Evolutionary conservation across 2,888 invertebrate species (phyloP).

Genomic region (Eugnorisma glareosa): DNA sequence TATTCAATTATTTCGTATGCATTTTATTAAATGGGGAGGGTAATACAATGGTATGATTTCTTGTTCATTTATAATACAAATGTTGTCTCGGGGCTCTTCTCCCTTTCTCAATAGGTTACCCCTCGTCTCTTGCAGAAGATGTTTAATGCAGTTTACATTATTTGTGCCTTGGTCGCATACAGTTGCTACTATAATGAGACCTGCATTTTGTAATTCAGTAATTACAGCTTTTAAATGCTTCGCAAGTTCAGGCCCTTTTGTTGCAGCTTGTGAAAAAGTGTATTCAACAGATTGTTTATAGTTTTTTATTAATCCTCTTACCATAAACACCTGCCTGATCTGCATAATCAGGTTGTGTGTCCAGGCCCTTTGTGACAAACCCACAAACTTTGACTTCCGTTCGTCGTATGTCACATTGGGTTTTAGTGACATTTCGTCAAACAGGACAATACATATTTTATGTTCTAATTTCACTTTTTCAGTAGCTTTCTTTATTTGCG

Average conservation of each 20-base stretch:
- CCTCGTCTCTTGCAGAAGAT: neutral
- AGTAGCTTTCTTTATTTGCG: neutral
- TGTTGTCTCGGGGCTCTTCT: neutral
- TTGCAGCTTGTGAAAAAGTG: too few relatives aligned
- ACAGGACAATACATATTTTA: conserved; percentile 4
- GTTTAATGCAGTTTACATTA: too few relatives aligned
- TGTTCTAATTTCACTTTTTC: conserved; percentile 3
- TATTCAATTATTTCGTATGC: neutral
- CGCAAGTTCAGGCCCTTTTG: too few relatives aligned
- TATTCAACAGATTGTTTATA: too few relatives aligned
- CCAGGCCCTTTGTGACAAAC: conserved; percentile 5
- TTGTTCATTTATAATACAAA: neutral
- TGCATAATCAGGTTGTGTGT: conserved; percentile 8
- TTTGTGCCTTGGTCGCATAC: too few relatives aligned
- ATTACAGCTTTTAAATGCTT: too few relatives aligned
- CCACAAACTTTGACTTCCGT: neutral
- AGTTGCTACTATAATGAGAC: too few relatives aligned
- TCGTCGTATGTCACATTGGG: conserved; percentile 6
- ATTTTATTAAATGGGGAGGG: neutral
- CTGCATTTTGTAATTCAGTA: too few relatives aligned
- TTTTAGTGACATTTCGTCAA: conserved; percentile 18
- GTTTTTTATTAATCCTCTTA: neutral
- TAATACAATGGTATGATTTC: neutral
- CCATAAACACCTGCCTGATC: conserved; percentile 14
- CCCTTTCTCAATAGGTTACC: neutral